Conservation (phyloP, 35 echinoderm and acorn worm species). For the Ptychodera flava region DNA sequence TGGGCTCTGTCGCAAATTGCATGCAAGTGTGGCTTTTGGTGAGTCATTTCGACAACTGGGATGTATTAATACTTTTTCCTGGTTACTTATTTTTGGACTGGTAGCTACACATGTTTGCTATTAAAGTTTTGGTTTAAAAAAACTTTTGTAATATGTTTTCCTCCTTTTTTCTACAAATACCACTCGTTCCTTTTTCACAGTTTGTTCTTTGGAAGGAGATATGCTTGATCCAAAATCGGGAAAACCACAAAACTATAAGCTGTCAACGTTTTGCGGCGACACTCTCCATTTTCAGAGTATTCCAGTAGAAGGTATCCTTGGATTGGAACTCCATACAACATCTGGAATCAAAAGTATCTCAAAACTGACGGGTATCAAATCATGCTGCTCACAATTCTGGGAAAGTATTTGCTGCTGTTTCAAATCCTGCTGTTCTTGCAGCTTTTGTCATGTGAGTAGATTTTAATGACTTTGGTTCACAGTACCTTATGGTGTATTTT, state of each 20-base stretch:
- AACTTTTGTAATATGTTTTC: too few species aligned
- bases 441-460: not conserved
- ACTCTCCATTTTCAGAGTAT: not conserved
- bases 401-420: not conserved
- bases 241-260: not conserved
- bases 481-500: too few species aligned
- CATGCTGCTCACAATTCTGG: not conserved
- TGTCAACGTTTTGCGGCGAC: not conserved
- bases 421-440: not conserved
- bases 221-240: not conserved
- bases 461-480: too few species aligned
- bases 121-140: too few species aligned
- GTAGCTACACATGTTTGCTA: too few species aligned
- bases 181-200: not conserved
- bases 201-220: not conserved
- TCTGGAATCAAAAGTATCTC: not conserved
- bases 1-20: too few species aligned
- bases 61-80: too few species aligned
- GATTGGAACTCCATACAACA: not conserved
- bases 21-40: too few species aligned
- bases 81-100: too few species aligned
- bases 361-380: not conserved
- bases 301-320: not conserved
- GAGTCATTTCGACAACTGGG: too few species aligned
- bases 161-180: too few species aligned